Percentiles rank a stretch among this genome's conserved stretches.
Evolutionary conservation across 1,140 invertebrate genomes (phyloP).

Genomic region (Chrysomallon squamiferum): DNA sequence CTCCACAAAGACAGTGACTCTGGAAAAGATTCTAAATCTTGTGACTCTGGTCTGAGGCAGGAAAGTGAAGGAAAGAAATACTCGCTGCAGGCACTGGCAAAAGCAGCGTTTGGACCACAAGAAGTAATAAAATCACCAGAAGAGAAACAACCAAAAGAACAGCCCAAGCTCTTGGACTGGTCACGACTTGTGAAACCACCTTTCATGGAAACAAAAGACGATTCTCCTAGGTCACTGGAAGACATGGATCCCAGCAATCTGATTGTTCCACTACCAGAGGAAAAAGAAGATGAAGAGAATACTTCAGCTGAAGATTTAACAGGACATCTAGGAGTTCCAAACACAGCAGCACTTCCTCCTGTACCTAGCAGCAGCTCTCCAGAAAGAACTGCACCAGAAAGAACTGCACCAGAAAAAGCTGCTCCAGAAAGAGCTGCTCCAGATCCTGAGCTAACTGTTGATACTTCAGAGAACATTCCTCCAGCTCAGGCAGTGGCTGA

Average conservation of each 20-base stretch:
- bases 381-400: too few species aligned
- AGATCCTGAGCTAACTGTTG: too few species aligned
- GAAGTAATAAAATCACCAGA: slow-evolving; percentile 8
- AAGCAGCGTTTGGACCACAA: not conserved
- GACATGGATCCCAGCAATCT: slow-evolving; percentile 5
- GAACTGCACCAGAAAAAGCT: too few species aligned
- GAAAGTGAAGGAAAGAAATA: too few species aligned
- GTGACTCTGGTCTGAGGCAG: too few species aligned
- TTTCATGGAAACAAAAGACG: slow-evolving; percentile 1
- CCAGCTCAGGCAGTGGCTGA: too few species aligned
- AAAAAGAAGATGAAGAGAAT: slow-evolving; percentile 18
- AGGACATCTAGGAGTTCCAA: not conserved
- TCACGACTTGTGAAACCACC: not conserved
- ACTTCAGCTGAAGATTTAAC: not conserved
- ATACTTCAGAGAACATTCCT: too few species aligned
- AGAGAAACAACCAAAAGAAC: slow-evolving; percentile 12
- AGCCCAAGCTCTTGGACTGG: not conserved
- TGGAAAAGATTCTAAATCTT: too few species aligned
- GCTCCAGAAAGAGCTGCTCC: too few species aligned
- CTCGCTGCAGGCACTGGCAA: slow-evolving; percentile 3
- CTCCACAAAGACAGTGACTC: too few species aligned
- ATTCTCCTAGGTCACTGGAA: not conserved
- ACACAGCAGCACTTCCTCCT: not conserved
- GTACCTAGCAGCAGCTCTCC: not conserved
- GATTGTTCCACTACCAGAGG: slow-evolving; percentile 3